A percentile compares a stretch with the other conserved stretches of the same genome.
Conservation (phyloP, 2,113 vertebrate genomes). For the Alligator mississippiensis region DNA sequence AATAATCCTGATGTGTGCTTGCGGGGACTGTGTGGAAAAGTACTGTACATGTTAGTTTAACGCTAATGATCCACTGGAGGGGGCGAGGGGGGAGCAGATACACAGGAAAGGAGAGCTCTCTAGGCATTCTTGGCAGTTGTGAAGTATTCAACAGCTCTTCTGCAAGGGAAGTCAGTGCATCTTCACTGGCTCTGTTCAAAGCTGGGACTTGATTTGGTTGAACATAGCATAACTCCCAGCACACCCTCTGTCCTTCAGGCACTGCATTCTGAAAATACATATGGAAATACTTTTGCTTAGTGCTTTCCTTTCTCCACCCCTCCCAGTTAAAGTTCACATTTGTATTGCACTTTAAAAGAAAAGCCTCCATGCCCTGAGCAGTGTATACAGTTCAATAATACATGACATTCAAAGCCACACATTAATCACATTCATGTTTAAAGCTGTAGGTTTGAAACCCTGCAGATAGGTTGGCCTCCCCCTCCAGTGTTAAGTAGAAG, state of each 20-base stretch:
- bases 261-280: constrained; percentile 63
- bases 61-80: constrained; percentile 60
- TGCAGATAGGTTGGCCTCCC: constrained; percentile 64
- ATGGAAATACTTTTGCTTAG: constrained; percentile 70
- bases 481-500: constrained; percentile 60
- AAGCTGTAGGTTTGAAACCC: constrained; percentile 55
- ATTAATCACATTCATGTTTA: constrained; percentile 74
- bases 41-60: constrained; percentile 8
- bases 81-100: constrained; percentile 61
- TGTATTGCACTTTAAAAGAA: constrained; percentile 58
- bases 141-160: constrained; percentile 41
- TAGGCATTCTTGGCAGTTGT: constrained; percentile 59
- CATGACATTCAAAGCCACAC: constrained; percentile 65
- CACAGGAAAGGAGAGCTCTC: constrained; percentile 45
- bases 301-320: constrained; percentile 52
- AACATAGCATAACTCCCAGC: constrained; percentile 63
- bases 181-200: constrained; percentile 62
- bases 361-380: constrained; percentile 61
- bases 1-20: constrained; percentile 35
- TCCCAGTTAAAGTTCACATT: constrained; percentile 58
- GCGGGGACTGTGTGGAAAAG: not conserved
- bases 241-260: constrained; percentile 51
- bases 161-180: constrained; percentile 52
- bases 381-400: constrained; percentile 66
- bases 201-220: constrained; percentile 57